Base-by-base conservation (phyloP, 2,113 vertebrate genomes). In the Coregonus clupeaformis region DNA sequence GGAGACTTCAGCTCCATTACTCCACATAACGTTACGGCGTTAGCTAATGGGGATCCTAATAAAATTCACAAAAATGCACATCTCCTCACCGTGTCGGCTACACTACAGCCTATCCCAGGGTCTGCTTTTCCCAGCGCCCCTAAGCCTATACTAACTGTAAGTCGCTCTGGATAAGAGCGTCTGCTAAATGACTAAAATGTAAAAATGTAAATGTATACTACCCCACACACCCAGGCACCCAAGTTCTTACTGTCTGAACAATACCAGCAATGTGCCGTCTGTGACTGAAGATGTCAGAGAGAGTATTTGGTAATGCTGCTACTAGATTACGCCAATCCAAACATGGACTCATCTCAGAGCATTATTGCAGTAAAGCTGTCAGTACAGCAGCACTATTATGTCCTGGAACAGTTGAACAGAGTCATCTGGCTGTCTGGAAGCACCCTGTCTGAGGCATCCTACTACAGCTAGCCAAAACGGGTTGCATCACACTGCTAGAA, bases 351-450 rank as follows among this genome's bases (percentile, higher is more conserved):
- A 32, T 45, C 6, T 49, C 7, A 49, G 68, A 49, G 59, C 16
- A 27, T 49, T 64, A 7, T 29, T 45, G 66, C 42, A 71, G 77
- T 45, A 55, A 72, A 6, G 32, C 25, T 77, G 59, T 80, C 77
- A 76, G 75, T 73, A 77, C 77, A 74, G 73, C 75, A 75, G 68
- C 68, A 1, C 29, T 25, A 36, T 65, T 30, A 73, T n/a, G 69
- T 70, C 65, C 62, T 79, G 74, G 75, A 77, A 66, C 72, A 57
- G 79, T 63, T 32, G 30, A 27, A 74, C 29, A 30, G 12, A 20
- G 13, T 81, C 55, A 24, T 57, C 77, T 69, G 36, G 32, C 32
- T 59, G 55, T 18, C 20, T 59, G 55, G 18, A 59, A 18, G 6
- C 57, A 66, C 25, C 18, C 66, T 57, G 65, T 69, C 9, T 60